Percentiles rank a stretch among this genome's conserved stretches.
Evolutionary conservation across 2,113 vertebrate genomes (phyloP).

Genomic region (Microcebus lehilahytsara): DNA sequence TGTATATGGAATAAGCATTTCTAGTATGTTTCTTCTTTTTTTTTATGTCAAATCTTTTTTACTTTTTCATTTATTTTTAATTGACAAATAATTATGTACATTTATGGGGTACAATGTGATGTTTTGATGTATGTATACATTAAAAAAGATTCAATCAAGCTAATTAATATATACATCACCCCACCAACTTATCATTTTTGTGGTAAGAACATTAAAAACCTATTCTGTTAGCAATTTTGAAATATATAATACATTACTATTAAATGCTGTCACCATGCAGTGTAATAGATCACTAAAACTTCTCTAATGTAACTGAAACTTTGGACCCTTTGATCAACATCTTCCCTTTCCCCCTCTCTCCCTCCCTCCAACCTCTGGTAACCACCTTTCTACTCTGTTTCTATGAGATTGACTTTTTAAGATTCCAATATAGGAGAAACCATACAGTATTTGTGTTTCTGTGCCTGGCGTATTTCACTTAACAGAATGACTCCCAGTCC

Average conservation of each 20-base stretch:
- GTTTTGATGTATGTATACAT: neutral
- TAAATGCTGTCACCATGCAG: neutral
- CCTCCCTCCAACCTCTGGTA: neutral
- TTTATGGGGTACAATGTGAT: neutral
- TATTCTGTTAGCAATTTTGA: neutral
- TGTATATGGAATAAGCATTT: neutral
- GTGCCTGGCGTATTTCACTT: neutral
- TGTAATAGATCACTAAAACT: neutral
- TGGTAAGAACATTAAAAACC: neutral
- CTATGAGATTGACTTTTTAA: neutral
- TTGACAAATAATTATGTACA: neutral
- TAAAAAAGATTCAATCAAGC: neutral
- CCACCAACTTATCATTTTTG: neutral
- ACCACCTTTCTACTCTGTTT: neutral
- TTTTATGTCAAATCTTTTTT: neutral
- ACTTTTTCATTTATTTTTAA: neutral
- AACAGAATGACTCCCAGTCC: neutral
- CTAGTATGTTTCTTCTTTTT: neutral
- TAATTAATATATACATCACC: neutral
- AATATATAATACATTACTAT: neutral
- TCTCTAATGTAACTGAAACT: neutral
- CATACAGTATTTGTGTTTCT: neutral
- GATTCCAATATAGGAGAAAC: neutral
- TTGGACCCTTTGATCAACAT: neutral
- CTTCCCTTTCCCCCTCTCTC: neutral